Base-by-base conservation (phyloP, 2,888 invertebrate species). In the Ophion ventricosus region DNA sequence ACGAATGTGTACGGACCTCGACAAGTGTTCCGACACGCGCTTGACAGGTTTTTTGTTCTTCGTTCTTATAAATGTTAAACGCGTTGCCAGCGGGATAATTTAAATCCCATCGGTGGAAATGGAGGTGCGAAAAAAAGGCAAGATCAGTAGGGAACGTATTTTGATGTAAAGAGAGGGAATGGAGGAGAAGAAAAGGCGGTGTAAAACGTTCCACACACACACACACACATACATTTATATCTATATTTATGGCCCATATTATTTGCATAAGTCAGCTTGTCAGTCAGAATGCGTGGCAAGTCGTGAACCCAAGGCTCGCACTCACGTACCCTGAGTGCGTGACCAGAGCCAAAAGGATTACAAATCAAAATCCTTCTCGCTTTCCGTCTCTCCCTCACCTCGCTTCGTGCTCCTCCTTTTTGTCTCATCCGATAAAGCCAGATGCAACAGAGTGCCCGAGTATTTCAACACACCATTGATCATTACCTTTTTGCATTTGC, bases 191-290 rank as follows among this genome's bases (percentile, higher is more conserved):
- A 74, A 64, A 74, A 54, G 57, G 75, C 74, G 80, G 61, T 59
- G 74, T 49, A 54, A 80, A 69, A 82, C 25, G 70, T 80, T 54
- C 57, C n/a, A 67, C n/a, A n/a, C n/a, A n/a, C 17, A 17, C 59
- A 69, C 56, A 69, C 49, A 77, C 25, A 49, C 54, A 54, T 70
- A 74, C 56, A 70, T 79, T 86, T 84, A 81, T 86, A 82, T 79
- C 82, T 40, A 80, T 84, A 80, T 63, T 61, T 75, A 64, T 76
- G 35, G 59, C 72, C 69, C 57, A 82, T 82, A 82, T 88, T 92
- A 93, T 93, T 93, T 93, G 93, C 93, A 93, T 93, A 92, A 93
- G 92, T 93, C 93, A 92, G 92, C 89, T 92, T 93, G 93, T 93
- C 93, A 93, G 92, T 93, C 93, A 92, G 91, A 90, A 90, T 88